These are phyloP conservation scores for Penaeus monodon DNA, from an alignment of 2,888 invertebrate species.

Conservation along the genomic window DNA sequence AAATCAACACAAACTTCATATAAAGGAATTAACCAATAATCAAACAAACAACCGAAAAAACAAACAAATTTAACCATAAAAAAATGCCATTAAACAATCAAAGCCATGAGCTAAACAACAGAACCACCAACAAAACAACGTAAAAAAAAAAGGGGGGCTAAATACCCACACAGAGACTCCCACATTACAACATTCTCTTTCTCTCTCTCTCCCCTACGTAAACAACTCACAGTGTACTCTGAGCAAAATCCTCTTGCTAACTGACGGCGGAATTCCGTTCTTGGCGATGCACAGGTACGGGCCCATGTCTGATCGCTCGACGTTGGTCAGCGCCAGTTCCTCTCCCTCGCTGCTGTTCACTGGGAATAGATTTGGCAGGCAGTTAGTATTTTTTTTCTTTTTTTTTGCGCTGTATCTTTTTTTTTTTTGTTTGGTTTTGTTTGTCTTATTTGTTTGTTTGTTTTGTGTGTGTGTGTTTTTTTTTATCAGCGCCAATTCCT, in stretches of 20 bases:
- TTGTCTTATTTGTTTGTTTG: conserved; percentile 5
- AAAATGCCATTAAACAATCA: no score
- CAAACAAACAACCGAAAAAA: no score
- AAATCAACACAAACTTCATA: no score
- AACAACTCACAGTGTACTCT: conserved; percentile 59
- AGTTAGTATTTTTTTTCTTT: neutral
- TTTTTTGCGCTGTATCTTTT: no score
- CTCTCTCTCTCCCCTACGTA: no score
- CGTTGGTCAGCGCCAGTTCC: conserved; percentile 50
- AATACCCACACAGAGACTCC: no score
- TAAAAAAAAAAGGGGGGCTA: no score
- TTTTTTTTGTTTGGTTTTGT: conserved; percentile 24
- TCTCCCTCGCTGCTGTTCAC: conserved; percentile 37
- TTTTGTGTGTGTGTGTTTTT: conserved; percentile 26
- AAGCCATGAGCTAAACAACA: no score
- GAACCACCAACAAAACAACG: no score
- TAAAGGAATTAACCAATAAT: no score
- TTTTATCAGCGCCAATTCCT: conserved; percentile 44
- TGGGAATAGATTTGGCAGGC: neutral
- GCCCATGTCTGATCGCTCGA: conserved; percentile 61
- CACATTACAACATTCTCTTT: no score
- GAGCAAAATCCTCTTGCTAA: conserved; percentile 64
- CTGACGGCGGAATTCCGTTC: conserved; percentile 62
- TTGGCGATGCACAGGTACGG: conserved; percentile 63
- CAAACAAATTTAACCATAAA: no score